Evolutionary conservation across 2,888 invertebrate species (phyloP).

Genomic region (Pinctada fucata): DNA sequence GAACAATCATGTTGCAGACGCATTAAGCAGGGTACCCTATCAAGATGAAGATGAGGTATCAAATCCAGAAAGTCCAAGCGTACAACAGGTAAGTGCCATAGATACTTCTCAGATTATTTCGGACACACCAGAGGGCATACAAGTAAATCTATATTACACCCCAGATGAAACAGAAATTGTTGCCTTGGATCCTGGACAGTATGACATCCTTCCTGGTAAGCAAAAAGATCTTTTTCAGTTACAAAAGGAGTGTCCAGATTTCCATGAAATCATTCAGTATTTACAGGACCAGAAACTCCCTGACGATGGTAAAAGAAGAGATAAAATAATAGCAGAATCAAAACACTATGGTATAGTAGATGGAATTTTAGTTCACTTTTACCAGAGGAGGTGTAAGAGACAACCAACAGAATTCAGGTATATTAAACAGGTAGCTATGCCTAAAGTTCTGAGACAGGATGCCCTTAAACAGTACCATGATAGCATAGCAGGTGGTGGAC

Average conservation of each 20-base stretch:
- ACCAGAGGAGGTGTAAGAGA: conserved; percentile 10
- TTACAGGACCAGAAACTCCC: conserved; percentile 22
- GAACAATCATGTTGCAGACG: conserved; percentile 23
- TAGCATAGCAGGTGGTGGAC: conserved; percentile 25
- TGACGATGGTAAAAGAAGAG: conserved; percentile 9
- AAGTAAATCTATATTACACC: background rate
- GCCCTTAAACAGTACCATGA: conserved; percentile 33
- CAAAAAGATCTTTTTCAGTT: conserved; percentile 2
- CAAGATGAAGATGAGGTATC: background rate
- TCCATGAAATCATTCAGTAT: conserved; percentile 26
- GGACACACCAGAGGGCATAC: background rate
- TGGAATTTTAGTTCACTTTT: conserved; percentile 36
- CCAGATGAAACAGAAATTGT: conserved; percentile 8
- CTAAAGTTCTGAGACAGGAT: conserved; percentile 24
- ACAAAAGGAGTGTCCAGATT: conserved; percentile 32
- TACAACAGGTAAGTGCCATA: conserved; percentile 9
- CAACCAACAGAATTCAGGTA: background rate
- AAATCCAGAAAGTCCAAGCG: background rate
- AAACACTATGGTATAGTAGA: conserved; percentile 30
- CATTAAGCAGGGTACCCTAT: conserved; percentile 14
- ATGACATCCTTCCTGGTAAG: background rate
- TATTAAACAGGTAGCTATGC: conserved; percentile 38
- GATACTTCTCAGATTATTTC: background rate
- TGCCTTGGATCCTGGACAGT: background rate
- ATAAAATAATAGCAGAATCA: conserved; percentile 16